phyloP scores from a whole-genome alignment of 2,797 vertebrate genomes.

The Crossoptilon crossoptilon region DNA sequence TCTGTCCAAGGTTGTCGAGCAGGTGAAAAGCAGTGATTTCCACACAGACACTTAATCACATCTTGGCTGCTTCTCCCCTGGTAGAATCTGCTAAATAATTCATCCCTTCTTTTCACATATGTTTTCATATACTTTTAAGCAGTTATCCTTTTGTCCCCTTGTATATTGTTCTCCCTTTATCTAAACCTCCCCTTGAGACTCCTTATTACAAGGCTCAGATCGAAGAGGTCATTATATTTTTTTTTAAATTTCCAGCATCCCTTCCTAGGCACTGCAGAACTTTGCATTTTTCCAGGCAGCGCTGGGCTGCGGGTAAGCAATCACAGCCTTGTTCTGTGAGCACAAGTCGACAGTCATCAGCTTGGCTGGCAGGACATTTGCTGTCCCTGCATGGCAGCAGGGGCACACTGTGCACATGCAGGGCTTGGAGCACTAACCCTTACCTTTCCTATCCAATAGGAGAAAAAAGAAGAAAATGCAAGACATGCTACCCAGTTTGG shows the following conservation, averaged over 20 bases:
- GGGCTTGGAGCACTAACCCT: background rate
- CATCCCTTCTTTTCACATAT: conserved; percentile 3
- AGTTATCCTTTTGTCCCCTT: background rate
- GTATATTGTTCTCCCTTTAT: background rate
- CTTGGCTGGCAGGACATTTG: background rate
- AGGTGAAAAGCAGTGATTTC: conserved; percentile 48
- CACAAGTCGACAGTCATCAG: background rate
- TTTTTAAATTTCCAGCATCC: background rate
- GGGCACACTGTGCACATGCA: fast-evolving
- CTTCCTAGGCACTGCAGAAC: background rate
- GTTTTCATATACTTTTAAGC: background rate
- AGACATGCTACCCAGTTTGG: fast-evolving
- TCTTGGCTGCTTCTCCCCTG: conserved; percentile 10
- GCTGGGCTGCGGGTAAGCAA: background rate
- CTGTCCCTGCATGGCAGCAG: background rate
- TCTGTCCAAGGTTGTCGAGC: conserved; percentile 18
- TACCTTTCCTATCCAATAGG: background rate
- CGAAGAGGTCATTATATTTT: background rate
- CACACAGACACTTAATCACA: conserved; percentile 52
- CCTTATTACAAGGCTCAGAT: background rate
- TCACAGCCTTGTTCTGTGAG: background rate
- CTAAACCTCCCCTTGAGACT: conserved; percentile 16
- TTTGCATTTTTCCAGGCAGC: background rate
- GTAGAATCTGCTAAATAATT: conserved; percentile 55
- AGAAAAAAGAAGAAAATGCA: background rate